Percentiles rank a stretch among this genome's conserved stretches.
Evolutionary conservation across 2,797 vertebrate species (phyloP).

Genomic region (Morus bassanus): DNA sequence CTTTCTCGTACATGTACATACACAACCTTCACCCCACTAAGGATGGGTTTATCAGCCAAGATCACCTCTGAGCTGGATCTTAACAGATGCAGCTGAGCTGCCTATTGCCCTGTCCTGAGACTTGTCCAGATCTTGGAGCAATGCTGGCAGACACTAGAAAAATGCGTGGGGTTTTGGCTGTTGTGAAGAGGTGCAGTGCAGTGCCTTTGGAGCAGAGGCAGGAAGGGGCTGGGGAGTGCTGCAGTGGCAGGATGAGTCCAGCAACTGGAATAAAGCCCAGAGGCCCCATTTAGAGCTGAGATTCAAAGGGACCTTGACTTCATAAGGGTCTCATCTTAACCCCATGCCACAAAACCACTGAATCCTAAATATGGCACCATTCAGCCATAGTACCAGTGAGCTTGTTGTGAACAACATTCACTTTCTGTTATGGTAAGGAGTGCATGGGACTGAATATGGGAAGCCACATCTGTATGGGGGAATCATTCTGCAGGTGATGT

Average conservation of each 20-base stretch:
- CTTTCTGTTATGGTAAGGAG: not conserved
- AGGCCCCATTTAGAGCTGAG: not conserved
- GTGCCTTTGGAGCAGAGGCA: not conserved
- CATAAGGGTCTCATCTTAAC: not conserved
- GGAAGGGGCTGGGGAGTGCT: not conserved
- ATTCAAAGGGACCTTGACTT: not conserved
- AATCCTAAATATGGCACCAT: not conserved
- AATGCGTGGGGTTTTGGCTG: accelerated
- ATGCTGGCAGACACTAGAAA: not conserved
- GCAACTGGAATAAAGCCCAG: not conserved
- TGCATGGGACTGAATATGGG: not conserved
- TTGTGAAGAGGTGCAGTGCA: not conserved
- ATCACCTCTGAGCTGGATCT: not conserved
- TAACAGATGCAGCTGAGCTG: not conserved
- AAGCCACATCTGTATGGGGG: accelerated
- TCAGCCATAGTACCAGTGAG: not conserved
- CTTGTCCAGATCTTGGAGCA: not conserved
- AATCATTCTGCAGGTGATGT: not conserved
- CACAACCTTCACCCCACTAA: not conserved
- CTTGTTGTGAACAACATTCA: not conserved
- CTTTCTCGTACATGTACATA: not conserved
- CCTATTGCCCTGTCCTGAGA: not conserved
- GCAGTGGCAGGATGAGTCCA: not conserved
- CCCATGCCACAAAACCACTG: not conserved
- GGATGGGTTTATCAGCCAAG: not conserved